Percentiles rank a stretch among this genome's conserved stretches.
phyloP scores from a whole-genome alignment of 2,797 vertebrate species.

The Pristis pectinata region DNA sequence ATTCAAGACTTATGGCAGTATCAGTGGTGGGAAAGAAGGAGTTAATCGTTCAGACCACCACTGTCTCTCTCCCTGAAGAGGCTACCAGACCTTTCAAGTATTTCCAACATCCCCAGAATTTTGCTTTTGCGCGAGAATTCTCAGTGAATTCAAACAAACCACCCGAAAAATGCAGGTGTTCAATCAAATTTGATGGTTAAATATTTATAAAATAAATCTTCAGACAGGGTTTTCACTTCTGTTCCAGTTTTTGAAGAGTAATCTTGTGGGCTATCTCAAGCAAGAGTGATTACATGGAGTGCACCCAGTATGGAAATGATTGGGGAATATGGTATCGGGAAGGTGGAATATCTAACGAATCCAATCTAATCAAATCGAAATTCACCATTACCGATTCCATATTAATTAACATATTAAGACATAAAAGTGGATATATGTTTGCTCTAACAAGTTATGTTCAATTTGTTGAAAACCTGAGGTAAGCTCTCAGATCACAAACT shows the following conservation, averaged over 20 bases:
- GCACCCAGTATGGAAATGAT: not conserved
- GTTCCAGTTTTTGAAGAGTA: not conserved
- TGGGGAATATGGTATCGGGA: too few species aligned
- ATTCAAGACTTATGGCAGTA: too few species aligned
- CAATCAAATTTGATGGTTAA: not conserved
- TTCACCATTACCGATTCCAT: not conserved
- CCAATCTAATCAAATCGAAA: not conserved
- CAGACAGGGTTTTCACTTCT: not conserved
- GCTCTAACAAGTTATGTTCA: not conserved
- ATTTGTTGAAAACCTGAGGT: not conserved
- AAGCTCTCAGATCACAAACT: not conserved
- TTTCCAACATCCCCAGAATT: too few species aligned
- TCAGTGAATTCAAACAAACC: not conserved
- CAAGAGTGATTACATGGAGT: not conserved
- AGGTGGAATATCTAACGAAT: too few species aligned
- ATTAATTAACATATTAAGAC: not conserved
- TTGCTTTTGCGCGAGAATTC: too few species aligned
- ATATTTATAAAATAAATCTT: not conserved
- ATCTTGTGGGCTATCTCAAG: not conserved
- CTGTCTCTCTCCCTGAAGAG: too few species aligned
- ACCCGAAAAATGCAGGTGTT: not conserved
- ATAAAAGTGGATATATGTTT: not conserved
- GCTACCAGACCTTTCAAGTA: too few species aligned
- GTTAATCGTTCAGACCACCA: too few species aligned
- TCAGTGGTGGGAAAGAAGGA: too few species aligned